These are phyloP conservation scores for Aphelinus certus DNA, from an alignment of 1,140 invertebrate species.

Conservation along the genomic window DNA sequence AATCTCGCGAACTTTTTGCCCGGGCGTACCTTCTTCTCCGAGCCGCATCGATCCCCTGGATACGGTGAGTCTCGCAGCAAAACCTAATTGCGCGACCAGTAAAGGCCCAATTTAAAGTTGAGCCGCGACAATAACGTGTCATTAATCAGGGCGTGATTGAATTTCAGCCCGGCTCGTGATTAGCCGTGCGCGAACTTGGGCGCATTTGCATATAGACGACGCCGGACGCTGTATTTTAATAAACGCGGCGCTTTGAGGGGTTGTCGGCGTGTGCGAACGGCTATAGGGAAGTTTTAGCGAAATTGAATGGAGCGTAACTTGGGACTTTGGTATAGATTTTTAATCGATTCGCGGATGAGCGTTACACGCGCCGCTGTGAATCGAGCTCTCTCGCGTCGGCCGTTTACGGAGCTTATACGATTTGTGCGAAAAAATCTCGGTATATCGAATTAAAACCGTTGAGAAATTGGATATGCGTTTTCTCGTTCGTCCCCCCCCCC, in stretches of 20 bases:
- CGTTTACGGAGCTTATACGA: too few species aligned
- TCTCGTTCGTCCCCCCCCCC: too few species aligned
- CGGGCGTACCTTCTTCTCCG: too few species aligned
- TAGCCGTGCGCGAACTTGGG: not conserved
- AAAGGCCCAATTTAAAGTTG: constrained; percentile 7
- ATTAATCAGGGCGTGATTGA: constrained; percentile 21
- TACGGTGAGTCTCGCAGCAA: not conserved
- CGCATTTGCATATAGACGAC: constrained; percentile 36
- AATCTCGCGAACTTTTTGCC: too few species aligned
- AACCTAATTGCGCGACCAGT: constrained; percentile 4
- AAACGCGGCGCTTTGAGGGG: constrained; percentile 18
- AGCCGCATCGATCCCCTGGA: too few species aligned
- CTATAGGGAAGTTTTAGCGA: not conserved
- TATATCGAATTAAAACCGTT: too few species aligned
- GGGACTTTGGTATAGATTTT: too few species aligned
- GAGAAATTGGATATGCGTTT: too few species aligned
- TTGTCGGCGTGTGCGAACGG: not conserved
- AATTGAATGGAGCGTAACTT: constrained; percentile 11
- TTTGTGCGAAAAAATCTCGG: too few species aligned
- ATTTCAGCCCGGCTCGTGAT: constrained; percentile 22
- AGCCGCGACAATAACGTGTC: constrained; percentile 32
- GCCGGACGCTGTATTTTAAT: constrained; percentile 23
- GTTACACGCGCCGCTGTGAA: too few species aligned
- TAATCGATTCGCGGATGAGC: too few species aligned
- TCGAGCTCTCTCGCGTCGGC: too few species aligned